Conservation (phyloP, 2,888 invertebrate species). For the Polyommatus icarus region DNA sequence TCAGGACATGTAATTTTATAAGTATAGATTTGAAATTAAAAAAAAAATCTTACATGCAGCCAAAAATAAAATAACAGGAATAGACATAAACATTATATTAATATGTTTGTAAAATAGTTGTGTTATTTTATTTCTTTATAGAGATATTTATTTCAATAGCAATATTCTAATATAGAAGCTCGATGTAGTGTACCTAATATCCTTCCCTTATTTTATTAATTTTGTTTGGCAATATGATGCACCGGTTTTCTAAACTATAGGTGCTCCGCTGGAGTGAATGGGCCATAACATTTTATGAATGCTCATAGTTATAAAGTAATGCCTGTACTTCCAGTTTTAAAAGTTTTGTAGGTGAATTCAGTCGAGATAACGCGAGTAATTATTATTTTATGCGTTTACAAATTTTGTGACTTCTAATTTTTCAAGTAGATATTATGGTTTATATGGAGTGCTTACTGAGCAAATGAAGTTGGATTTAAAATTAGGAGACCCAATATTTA, state of each 20-base stretch:
- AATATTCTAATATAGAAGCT: constrained; percentile 29
- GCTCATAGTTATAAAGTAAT: constrained; percentile 40
- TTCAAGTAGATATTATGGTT: neutral
- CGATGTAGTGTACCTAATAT: constrained; percentile 8
- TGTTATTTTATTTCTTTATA: neutral
- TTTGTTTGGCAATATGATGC: constrained; percentile 73
- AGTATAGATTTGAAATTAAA: too few relatives aligned
- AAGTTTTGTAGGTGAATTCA: neutral
- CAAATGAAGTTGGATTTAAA: too few relatives aligned
- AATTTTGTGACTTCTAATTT: neutral
- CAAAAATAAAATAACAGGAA: too few relatives aligned
- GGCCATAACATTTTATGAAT: constrained; percentile 71
- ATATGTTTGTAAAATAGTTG: neutral
- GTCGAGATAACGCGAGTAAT: neutral
- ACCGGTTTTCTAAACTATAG: constrained; percentile 68
- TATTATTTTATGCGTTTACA: neutral
- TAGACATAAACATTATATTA: too few relatives aligned
- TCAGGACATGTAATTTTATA: too few relatives aligned
- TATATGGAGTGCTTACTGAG: too few relatives aligned
- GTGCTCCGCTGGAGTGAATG: constrained; percentile 65
- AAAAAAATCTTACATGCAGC: too few relatives aligned
- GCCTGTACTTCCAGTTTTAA: neutral
- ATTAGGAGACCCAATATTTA: too few relatives aligned
- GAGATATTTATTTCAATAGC: neutral
- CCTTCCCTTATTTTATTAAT: constrained; percentile 64